Conservation (phyloP, 92 coral and sea anemone genomes). For the Epizoanthus stellaris region DNA sequence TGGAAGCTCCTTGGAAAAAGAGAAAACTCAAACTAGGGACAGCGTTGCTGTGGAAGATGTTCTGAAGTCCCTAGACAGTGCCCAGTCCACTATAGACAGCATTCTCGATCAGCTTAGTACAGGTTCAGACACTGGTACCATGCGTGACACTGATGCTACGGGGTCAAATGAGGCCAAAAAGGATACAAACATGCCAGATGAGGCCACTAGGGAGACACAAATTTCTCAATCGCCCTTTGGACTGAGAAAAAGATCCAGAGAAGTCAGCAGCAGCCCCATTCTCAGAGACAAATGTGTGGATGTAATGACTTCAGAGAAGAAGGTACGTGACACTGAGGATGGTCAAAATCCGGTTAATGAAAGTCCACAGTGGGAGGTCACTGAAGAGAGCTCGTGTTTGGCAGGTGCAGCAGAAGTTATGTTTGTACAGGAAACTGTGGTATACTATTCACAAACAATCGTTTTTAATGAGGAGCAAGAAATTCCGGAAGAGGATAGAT, state of each 20-base stretch:
- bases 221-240: conserved; percentile 21
- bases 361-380: conserved; percentile 23
- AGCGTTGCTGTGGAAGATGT: not conserved
- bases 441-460: too few relatives aligned
- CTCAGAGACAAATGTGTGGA: not conserved
- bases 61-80: conserved; percentile 32
- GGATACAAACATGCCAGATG: not conserved
- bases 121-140: not conserved
- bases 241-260: conserved; percentile 13
- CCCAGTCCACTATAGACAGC: conserved; percentile 27
- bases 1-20: not conserved
- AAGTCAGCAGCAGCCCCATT: not conserved
- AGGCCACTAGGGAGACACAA: not conserved
- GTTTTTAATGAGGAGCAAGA: too few relatives aligned
- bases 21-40: not conserved
- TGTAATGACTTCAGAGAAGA: not conserved
- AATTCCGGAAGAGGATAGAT: too few relatives aligned
- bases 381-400: conserved; percentile 10
- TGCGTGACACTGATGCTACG: not conserved
- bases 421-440: too few relatives aligned
- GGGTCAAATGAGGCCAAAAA: not conserved
- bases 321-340: not conserved
- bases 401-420: not conserved
- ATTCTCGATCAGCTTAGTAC: conserved; percentile 23
- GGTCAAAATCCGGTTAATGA: not conserved